A percentile compares a stretch with the other conserved stretches of the same genome.
Evolutionary conservation across 2,113 vertebrate genomes (phyloP).

Genomic region (Lota lota): DNA sequence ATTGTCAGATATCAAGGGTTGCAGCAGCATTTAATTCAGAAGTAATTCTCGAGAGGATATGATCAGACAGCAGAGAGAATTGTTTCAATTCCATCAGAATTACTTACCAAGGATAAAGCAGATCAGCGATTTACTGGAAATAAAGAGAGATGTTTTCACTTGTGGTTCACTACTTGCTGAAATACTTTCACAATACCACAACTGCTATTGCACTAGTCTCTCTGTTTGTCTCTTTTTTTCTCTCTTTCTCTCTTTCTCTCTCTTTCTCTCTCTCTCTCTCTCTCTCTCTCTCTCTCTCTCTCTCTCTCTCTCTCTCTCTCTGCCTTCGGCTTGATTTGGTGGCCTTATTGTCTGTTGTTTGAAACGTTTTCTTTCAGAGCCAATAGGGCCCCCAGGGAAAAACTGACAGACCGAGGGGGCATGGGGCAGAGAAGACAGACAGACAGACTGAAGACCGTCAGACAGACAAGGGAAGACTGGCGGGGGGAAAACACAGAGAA

Average conservation of each 20-base stretch:
- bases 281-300: conserved; percentile 5
- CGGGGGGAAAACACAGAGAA: background rate
- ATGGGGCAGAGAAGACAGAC: background rate
- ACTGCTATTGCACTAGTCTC: too few species aligned
- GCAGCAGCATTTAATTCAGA: too few species aligned
- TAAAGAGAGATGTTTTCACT: too few species aligned
- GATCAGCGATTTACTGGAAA: too few species aligned
- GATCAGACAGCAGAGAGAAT: too few species aligned
- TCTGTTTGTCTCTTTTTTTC: background rate
- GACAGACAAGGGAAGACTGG: background rate
- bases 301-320: background rate
- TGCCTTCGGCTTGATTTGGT: conserved; percentile 19
- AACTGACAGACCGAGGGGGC: conserved; percentile 28
- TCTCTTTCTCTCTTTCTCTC: background rate
- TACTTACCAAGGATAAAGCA: too few species aligned
- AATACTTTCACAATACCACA: too few species aligned
- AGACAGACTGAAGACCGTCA: background rate
- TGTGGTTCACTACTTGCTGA: too few species aligned
- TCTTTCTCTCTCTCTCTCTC: conserved; percentile 10
- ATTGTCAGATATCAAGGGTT: too few species aligned
- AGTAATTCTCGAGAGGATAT: too few species aligned
- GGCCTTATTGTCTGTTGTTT: conserved; percentile 34
- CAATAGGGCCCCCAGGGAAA: conserved; percentile 18
- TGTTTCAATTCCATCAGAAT: too few species aligned
- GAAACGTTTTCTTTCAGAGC: conserved; percentile 32